Evolutionary conservation across 1,140 invertebrate species (phyloP), one percentile per base, ranked within the genome.

Genomic region (Schlechtendalia chinensis): DNA sequence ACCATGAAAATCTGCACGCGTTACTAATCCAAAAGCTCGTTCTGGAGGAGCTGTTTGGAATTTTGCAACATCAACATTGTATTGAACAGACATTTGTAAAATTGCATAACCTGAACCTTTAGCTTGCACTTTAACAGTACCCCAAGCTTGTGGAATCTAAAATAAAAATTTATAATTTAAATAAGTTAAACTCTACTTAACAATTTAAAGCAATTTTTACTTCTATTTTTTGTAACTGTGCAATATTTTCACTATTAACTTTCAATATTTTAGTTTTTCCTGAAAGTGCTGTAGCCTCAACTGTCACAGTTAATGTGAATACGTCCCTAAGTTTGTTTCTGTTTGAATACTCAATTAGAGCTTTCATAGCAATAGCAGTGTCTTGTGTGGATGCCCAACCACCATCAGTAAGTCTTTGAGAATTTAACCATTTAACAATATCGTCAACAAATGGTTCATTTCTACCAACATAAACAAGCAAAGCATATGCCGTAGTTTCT

Each of bases 351-450:
- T 96, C 93, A 83, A 94, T 94, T 5, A 98, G 85, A 1, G 96
- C 94, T 84, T 95, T 94, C 86, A 96, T 88, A 0, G 96, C 94
- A 83, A 94, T 90, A 82, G 94, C 92, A 0, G 95, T 95, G 85
- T 97, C 95, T 89, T 96, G 94, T 6, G 96, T 97, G 0, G 95
- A 97, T 0, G 95, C 94, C 95, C 96, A 97, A 0, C 96, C 96
- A 54, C 94, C 94, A 84, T 97, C 93, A n/a, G 92, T 92, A 0
- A 97, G 88, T 69, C 96, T 88, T 85, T 98, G 96, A 0, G 93
- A 89, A 85, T 97, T 97, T 10, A 98, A 86, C 96, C 96, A 98
- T 84, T 92, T 91, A 29, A 98, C 95, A 84, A 97, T 96, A 16
- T 91, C 89, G 81, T 95, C 93, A 74, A 91, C 89, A 56, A 67